Conservation (phyloP, 2,113 vertebrate species). For the Gobius niger region DNA sequence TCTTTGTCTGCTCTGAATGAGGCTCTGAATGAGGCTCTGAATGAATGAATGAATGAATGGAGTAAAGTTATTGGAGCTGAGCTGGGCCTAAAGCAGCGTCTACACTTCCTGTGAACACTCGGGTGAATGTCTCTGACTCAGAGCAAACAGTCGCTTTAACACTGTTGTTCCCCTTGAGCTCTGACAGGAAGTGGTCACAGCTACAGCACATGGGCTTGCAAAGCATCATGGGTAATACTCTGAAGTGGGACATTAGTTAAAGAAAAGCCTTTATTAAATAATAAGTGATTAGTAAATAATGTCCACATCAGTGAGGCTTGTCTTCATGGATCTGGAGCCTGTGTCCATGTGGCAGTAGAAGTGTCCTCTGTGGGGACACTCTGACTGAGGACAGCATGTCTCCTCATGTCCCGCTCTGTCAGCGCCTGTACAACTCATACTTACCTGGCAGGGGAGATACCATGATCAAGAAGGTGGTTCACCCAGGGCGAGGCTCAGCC, state of each 20-base stretch:
- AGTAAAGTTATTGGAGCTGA: neutral
- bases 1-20: conserved; percentile 4
- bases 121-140: neutral
- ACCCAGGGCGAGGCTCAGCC: conserved; percentile 25
- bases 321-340: neutral
- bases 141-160: neutral
- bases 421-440: accelerated
- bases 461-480: conserved; percentile 37
- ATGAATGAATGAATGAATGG: conserved; percentile 2
- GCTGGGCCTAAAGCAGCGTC: neutral
- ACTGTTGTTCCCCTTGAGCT: neutral
- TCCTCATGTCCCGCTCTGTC: accelerated
- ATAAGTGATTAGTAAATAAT: neutral
- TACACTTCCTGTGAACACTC: neutral
- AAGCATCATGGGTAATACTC: conserved; percentile 15
- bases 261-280: no score
- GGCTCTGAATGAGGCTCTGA: no score
- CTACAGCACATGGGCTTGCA: neutral
- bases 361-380: neutral
- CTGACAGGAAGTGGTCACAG: neutral
- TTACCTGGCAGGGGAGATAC: conserved; percentile 42
- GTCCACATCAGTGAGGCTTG: neutral
- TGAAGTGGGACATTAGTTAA: no score
- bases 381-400: neutral
- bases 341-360: neutral